phyloP scores from a whole-genome alignment of 2,888 invertebrate genomes.

The Arenicola marina region DNA sequence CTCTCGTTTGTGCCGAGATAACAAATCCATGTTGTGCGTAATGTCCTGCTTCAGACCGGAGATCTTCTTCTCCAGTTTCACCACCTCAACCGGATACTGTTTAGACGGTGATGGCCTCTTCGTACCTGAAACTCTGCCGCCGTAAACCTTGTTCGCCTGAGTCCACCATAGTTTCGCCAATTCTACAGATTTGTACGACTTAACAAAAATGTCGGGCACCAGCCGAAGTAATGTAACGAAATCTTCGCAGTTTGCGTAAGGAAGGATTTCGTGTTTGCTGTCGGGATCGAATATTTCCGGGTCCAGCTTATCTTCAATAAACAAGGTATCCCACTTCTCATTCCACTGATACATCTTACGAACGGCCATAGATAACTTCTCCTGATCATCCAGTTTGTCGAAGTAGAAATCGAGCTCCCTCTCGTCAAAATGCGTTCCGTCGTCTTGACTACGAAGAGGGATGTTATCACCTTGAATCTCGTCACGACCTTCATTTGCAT shows the following conservation, averaged over 20 bases:
- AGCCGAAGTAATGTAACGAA: constrained; percentile 47
- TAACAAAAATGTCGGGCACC: constrained; percentile 52
- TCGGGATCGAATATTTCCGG: constrained; percentile 46
- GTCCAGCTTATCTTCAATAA: constrained; percentile 41
- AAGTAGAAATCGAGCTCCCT: neutral
- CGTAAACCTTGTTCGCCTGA: constrained; percentile 35
- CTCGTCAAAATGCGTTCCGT: neutral
- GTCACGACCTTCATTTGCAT: neutral
- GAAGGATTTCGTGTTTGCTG: constrained; percentile 45
- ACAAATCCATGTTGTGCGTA: neutral
- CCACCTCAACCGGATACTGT: constrained; percentile 1
- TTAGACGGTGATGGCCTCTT: neutral
- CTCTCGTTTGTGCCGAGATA: constrained; percentile 8
- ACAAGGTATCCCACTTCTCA: constrained; percentile 43
- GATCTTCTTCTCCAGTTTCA: constrained; percentile 7
- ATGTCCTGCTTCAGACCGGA: constrained; percentile 9
- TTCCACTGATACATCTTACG: constrained; percentile 40
- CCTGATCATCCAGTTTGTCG: constrained; percentile 13
- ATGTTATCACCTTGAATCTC: too few species aligned
- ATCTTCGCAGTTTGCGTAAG: constrained; percentile 37
- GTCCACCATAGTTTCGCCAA: constrained; percentile 49
- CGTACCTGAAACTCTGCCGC: neutral
- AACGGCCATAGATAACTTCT: constrained; percentile 36
- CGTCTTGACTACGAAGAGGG: too few species aligned
- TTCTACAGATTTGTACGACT: constrained; percentile 50